Base-by-base conservation (phyloP, 2,888 invertebrate genomes). In the Gordius sp. region DNA sequence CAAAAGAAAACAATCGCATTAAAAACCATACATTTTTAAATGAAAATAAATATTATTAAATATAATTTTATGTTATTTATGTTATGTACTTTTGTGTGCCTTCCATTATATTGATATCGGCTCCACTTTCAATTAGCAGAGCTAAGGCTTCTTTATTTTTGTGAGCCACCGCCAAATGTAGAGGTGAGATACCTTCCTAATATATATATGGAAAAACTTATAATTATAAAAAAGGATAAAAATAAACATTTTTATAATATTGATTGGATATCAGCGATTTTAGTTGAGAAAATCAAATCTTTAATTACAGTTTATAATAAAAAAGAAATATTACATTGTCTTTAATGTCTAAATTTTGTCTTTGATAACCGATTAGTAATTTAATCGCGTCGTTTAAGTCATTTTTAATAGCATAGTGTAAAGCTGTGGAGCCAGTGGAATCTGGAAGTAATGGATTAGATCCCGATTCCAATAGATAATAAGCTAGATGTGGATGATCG, bases 131-230 rank as follows among this genome's bases (percentile, higher is more conserved):
- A 18, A 47, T 18, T 47, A 47, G 20, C 4, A 20, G 16, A n/a
- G 4, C n/a, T n/a, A 23, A 18, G 4, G 47, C 13, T n/a, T 4
- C 4, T 47, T n/a, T n/a, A 47, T 47, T 23, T 20, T 47, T 47
- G 47, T 47, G 8, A n/a, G 47, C 47, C 8, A 47, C 23, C 23
- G 47, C 47, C 4, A 47, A 4, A 47, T 47, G 47, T n/a, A 47
- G 4, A n/a, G 47, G 47, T n/a, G 47, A 13, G 4, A 47, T 47
- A 20, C 47, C 47, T 20, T 47, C 47, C 47, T 47, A n/a, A 33
- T 8, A 33, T 13, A 33, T n/a, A n/a, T n/a, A n/a, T n/a, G n/a
- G n/a, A n/a, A n/a, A n/a, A n/a, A n/a, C n/a, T n/a, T n/a, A n/a
- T n/a, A 33, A 33, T 13, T 33, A 33, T 13, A 33, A 33, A n/a